phyloP scores from a whole-genome alignment of 2,113 vertebrate species.

The Muntiacus muntjak region DNA sequence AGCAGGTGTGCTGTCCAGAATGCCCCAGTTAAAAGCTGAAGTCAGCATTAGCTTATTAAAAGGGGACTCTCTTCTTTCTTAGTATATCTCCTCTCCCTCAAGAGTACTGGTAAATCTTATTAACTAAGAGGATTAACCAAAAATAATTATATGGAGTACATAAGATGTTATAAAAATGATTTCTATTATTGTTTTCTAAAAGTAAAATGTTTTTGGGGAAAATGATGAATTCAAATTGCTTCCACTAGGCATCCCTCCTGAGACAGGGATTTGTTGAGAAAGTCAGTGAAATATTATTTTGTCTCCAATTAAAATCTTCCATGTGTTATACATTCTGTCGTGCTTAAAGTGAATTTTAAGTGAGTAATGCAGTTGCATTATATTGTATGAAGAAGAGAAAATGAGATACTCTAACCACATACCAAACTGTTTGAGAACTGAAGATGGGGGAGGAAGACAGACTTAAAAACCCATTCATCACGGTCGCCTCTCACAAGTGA shows the following conservation, averaged over 20 bases:
- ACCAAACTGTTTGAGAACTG: neutral
- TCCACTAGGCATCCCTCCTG: neutral
- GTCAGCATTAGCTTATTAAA: neutral
- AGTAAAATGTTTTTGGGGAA: neutral
- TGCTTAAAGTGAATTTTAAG: constrained; percentile 44
- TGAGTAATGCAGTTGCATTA: neutral
- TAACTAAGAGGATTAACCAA: neutral
- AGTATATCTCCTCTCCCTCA: neutral
- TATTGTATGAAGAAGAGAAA: neutral
- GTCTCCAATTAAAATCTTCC: neutral
- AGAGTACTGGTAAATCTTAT: neutral
- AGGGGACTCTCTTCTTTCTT: neutral
- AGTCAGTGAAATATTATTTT: neutral
- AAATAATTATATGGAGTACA: neutral
- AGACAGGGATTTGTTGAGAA: neutral
- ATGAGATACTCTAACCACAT: neutral
- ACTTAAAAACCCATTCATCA: neutral
- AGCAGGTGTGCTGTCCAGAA: neutral
- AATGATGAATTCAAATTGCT: neutral
- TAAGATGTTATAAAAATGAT: neutral
- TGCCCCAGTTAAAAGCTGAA: neutral
- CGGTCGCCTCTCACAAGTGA: neutral
- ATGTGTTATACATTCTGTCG: neutral
- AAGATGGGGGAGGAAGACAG: neutral
- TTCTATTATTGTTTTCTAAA: neutral